Evolutionary conservation across 2,113 vertebrate species (phyloP), one percentile per base, ranked within the genome.

Genomic region (Balaeniceps rex): DNA sequence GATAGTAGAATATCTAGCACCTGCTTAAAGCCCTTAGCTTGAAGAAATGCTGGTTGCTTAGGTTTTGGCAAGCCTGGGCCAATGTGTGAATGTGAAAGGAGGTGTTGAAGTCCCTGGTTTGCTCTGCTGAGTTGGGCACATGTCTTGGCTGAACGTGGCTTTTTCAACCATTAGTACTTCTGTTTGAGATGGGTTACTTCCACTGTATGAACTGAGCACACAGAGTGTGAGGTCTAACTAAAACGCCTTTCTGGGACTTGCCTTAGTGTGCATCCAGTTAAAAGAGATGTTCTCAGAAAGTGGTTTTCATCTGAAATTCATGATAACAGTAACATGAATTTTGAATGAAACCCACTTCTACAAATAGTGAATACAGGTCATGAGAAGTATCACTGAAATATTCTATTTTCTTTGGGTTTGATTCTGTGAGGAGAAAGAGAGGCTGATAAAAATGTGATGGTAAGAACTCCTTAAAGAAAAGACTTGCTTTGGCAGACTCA

Each of bases 191-290:
- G 26, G 13, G 51, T 75, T 82, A 21, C 9, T 40, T 12, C 9
- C 26, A 7, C 38, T 3, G 58, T 4, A 14, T 13, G 44, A 79
- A 1, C 3, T 7, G 51, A 74, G 55, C 4, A 2, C n/a, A 6
- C 29, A 4, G 44, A 17, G 25, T 7, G 29, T 7, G 33, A 82
- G 63, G 69, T 66, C 25, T 28, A 12, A 18, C 42, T 34, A 0
- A 42, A 55, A 33, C 5, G 3, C 42, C 24, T 11, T 52, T 31
- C 80, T 10, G 19, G 68, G 57, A 2, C 44, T 31, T 29, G 19
- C 52, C n/a, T 57, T 1, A 0, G 76, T 4, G 70, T 33, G 23
- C 23, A 57, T 14, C 22, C 63, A 64, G 68, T 13, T 51, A 12
- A 4, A 61, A 36, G 46, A 6, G 64, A 46, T 4, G 0, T 47